Base-by-base conservation (phyloP, 2,888 invertebrate species). In the Elysia crispata region DNA sequence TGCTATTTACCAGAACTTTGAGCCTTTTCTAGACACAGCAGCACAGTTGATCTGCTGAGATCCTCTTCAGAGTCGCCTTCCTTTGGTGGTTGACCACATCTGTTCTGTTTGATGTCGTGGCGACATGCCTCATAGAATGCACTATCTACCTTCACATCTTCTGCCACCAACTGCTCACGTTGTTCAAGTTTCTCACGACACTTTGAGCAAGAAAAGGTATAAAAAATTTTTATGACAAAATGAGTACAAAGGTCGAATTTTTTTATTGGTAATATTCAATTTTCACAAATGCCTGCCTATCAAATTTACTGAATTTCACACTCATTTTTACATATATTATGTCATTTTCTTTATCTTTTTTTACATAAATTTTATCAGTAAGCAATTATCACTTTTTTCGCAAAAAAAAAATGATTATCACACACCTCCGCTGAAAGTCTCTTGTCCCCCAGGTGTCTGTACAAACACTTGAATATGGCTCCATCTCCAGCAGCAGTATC, bases 121-220 rank as follows among this genome's bases (percentile, higher is more conserved):
- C 95, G 95, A 91, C 99, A 99, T 1, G 97, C 95, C 89, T 95
- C 95, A 49, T 96, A 96, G 79, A 99, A 93, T 0, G 97, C 97
- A 91, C 95, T 96, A 88, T 97, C 97, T 77, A 97, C 95, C 91
- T 95, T 95, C 91, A 97, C 98, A 93, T 99, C 98, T 90, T 96
- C 95, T 8, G 96, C 95, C 89, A 98, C 96, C 84, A 97, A 94
- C 92, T 95, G 95, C 92, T 98, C 97, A 82, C 97, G 94, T 88
- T 96, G 94, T 66, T 95, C 94, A 79, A 99, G 93, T 90, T 97
- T 96, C 80, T 96, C 95, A 83, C 95, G 95, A 89, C 99, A 99
- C 91, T 94, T 87, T 41, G 11, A 41, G 41, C 3, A 11, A 41
- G 41, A 41, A 41, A 6, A 41, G 41, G 11, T 41, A 41, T 6